Evolutionary conservation across 2,797 vertebrate genomes (phyloP).

Genomic region (Dromococcyx pavoninus): DNA sequence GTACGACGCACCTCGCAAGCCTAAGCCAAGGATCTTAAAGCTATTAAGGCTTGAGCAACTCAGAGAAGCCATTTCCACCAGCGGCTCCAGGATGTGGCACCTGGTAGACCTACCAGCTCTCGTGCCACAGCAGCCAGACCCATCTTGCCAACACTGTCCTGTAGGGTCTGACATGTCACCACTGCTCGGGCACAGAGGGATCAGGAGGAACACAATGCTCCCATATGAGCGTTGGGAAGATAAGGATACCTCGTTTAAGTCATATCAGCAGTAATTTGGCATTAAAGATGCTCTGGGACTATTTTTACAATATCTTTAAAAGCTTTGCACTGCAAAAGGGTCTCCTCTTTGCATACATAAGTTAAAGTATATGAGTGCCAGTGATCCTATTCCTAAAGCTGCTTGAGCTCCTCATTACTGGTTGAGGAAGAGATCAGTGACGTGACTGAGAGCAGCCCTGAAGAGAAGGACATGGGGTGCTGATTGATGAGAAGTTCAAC

Average conservation of each 20-base stretch:
- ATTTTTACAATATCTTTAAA: not conserved
- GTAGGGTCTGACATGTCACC: not conserved
- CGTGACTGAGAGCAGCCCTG: too few relatives aligned
- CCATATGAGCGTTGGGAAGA: accelerated
- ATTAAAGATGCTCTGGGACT: not conserved
- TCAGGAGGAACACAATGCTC: accelerated
- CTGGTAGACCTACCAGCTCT: not conserved
- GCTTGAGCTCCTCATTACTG: not conserved
- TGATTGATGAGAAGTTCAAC: too few relatives aligned
- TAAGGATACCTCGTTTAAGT: accelerated
- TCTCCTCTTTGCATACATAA: not conserved
- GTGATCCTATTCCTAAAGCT: not conserved
- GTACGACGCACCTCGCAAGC: accelerated
- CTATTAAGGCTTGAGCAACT: not conserved
- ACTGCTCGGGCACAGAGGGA: accelerated
- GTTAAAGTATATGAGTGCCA: not conserved
- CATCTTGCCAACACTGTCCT: not conserved
- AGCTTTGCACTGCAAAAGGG: not conserved
- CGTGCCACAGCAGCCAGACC: not conserved
- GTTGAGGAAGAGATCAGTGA: not conserved
- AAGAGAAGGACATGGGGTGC: too few relatives aligned
- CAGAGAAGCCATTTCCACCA: not conserved
- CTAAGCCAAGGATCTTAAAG: not conserved
- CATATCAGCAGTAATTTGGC: not conserved
- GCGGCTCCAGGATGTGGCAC: not conserved